Conservation (phyloP, 2,797 vertebrate genomes). For the Sarcophilus harrisii region DNA sequence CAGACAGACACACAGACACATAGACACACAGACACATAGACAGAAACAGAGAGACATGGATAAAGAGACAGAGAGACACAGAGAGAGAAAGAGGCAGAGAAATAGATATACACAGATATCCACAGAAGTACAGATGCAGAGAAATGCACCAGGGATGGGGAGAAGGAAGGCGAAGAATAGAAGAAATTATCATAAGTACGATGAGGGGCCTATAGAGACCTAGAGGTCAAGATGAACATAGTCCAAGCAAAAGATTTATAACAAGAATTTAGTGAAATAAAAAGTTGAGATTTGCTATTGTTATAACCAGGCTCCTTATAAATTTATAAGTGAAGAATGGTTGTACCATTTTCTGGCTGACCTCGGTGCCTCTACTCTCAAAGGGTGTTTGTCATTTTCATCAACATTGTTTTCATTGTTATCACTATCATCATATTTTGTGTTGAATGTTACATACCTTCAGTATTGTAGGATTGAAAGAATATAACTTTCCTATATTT, state of each 20-base stretch:
- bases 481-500: neutral
- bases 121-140: neutral
- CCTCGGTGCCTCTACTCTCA: neutral
- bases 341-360: conserved; percentile 6
- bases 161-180: neutral
- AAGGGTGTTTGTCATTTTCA: neutral
- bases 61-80: too few species aligned
- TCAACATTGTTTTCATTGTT: neutral
- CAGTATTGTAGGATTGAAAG: neutral
- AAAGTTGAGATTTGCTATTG: neutral
- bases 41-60: too few species aligned
- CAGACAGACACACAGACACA: too few species aligned
- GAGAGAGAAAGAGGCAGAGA: too few species aligned
- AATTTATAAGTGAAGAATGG: neutral
- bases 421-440: conserved; percentile 1
- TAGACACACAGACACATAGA: fast-evolving
- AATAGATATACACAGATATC: neutral
- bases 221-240: neutral
- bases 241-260: conserved; percentile 21
- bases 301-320: neutral
- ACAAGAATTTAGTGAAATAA: conserved; percentile 25
- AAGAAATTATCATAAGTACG: neutral
- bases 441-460: neutral
- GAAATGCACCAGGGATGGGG: neutral
- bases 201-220: conserved; percentile 19